Evolutionary conservation across 2,888 invertebrate species (phyloP), one percentile per base, ranked within the genome.

Genomic region (Melanostoma mellinum): DNA sequence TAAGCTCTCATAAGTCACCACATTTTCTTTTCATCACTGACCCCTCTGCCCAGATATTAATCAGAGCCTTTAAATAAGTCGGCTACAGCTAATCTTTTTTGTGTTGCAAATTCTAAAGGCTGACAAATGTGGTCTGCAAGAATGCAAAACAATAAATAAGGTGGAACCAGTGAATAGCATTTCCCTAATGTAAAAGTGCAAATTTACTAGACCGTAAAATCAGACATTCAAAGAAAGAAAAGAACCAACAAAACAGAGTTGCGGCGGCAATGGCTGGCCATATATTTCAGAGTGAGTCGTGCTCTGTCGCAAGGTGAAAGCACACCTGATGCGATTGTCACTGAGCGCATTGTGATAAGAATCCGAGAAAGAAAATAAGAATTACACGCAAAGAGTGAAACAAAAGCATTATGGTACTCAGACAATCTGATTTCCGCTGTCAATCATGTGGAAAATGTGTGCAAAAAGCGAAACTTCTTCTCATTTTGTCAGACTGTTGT

Each of bases 131-230:
- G 36, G 46, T 61, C 46, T 61, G 8, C 46, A 46, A 44, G 46
- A 61, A 61, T 61, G 46, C 46, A 61, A 61, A 61, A 60, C 4
- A 30, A 9, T n/a, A 46, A 48, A 50, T 30, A 40, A 44, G 48
- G 44, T 63, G 74, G 60, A 78, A 65, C 44, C 72, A 44, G 61
- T 73, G 77, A 81, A 73, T 65, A 60, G 58, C 40, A 69, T 78
- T 55, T 74, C 56, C 65, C 53, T 56, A 78, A 20, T 46, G 35
- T 10, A 20, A 36, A 32, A 44, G 65, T 65, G 69, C 52, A 55
- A 56, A 79, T 69, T 84, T 71, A 84, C 78, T 78, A 84, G 82
- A 84, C 82, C 82, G 82, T 73, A 84, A 84, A 84, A 84, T 78
- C 78, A 78, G 78, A 71, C 73, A 65, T 53, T 84, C 65, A 72